Evolutionary conservation across 1,140 invertebrate species (phyloP).

Genomic region (Brachionus sp.): DNA sequence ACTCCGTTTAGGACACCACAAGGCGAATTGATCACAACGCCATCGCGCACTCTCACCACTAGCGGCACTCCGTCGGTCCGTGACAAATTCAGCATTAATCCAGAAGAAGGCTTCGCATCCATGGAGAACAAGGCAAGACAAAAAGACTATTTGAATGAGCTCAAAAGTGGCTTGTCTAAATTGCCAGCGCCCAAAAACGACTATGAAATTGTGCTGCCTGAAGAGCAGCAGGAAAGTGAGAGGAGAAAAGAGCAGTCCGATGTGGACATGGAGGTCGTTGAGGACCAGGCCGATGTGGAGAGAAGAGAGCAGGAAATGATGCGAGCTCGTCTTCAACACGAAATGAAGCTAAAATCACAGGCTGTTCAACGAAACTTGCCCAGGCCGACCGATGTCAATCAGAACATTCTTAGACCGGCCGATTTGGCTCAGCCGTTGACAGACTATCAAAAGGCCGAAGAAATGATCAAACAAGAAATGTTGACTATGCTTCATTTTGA

Average conservation of each 20-base stretch:
- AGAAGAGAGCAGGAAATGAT: conserved; percentile 65
- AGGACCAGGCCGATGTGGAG: conserved; percentile 82
- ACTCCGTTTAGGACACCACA: conserved; percentile 78
- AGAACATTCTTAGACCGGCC: conserved; percentile 71
- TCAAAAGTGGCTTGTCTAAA: conserved; percentile 71
- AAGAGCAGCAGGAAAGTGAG: conserved; percentile 78
- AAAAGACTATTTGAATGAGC: conserved; percentile 10
- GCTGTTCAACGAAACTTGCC: conserved; percentile 82
- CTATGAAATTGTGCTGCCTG: conserved; percentile 93
- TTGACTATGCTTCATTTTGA: conserved; percentile 89
- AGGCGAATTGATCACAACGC: conserved; percentile 43
- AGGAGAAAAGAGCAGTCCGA: conserved; percentile 54
- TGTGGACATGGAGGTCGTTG: conserved; percentile 55
- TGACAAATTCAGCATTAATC: conserved; percentile 92
- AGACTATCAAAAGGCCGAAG: conserved; percentile 75
- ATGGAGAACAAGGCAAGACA: conserved; percentile 51
- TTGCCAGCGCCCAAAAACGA: conserved; percentile 89
- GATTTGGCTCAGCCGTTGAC: conserved; percentile 62
- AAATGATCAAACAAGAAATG: conserved; percentile 95
- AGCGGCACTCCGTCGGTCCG: conserved; percentile 66
- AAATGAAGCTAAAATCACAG: conserved; percentile 2
- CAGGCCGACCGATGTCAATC: conserved; percentile 77
- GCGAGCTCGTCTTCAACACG: conserved; percentile 60
- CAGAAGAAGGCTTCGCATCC: conserved; percentile 57
- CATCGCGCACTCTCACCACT: conserved; percentile 48